These are phyloP conservation scores for Colistium nudipinnis DNA, from an alignment of 2,113 vertebrate genomes.

Conservation along the genomic window DNA sequence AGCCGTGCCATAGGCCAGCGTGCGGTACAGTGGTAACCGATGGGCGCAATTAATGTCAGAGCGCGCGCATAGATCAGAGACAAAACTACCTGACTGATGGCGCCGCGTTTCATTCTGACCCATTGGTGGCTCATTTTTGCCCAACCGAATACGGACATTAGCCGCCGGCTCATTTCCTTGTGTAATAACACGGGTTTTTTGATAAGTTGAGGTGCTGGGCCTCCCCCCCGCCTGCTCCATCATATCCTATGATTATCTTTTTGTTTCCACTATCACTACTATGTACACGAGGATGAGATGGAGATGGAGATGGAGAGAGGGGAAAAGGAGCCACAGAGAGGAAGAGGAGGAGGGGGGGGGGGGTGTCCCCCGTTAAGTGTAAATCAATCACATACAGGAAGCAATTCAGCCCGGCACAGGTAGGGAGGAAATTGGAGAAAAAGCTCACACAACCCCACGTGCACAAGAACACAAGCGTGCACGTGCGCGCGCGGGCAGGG, in stretches of 20 bases:
- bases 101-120: constrained; percentile 52
- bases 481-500: constrained; percentile 19
- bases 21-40: constrained; percentile 34
- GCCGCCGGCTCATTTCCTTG: constrained; percentile 35
- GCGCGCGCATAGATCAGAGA: constrained; percentile 44
- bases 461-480: constrained; percentile 4
- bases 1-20: constrained; percentile 14
- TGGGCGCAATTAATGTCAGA: constrained; percentile 54
- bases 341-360: background rate
- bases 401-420: constrained; percentile 62
- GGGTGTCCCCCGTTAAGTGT: constrained; percentile 47
- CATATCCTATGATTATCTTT: constrained; percentile 39
- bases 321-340: constrained; percentile 9
- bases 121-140: constrained; percentile 47
- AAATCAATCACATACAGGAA: constrained; percentile 75
- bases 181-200: constrained; percentile 28
- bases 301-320: constrained; percentile 11
- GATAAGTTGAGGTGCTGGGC: constrained; percentile 38
- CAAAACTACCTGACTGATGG: constrained; percentile 53
- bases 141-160: constrained; percentile 46
- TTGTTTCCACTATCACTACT: constrained; percentile 17
- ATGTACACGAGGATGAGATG: constrained; percentile 15
- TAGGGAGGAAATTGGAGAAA: constrained; percentile 74
- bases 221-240: constrained; percentile 27
- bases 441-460: constrained; percentile 1